Base-by-base conservation (phyloP, 2,888 invertebrate genomes). In the Lydus trimaculatus region DNA sequence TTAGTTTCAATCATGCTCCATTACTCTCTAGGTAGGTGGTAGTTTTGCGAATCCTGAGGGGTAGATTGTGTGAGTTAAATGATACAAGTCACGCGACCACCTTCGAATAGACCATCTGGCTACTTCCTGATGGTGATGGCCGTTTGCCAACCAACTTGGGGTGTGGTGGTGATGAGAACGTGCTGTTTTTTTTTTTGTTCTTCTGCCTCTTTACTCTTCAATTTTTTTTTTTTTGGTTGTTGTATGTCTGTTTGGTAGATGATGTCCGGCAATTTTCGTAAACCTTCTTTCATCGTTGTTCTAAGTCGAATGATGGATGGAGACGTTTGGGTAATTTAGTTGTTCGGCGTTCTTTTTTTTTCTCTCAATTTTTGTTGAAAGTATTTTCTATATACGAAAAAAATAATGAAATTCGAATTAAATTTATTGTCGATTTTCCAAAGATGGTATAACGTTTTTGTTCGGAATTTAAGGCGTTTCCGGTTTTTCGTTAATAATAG, bases 191-290 rank as follows among this genome's bases (percentile, higher is more conserved):
- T 36, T 13, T 13, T 33, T 33, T 9, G 8, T 33, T 13, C 13
- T 13, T 31, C 31, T 31, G 0, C 36, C 36, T 36, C n/a, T 43
- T 4, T 11, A 7, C 39, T 43, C 17, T 43, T n/a, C 15, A 4
- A 11, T 39, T 17, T 6, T 43, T n/a, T 43, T 17, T 17, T n/a
- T 11, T 43, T 36, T 13, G 36, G 15, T 36, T 11, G 11, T 4
- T 36, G n/a, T 39, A 1, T 43, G 8, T 43, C 6, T 43, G 39
- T 43, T 6, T 43, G 17, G 39, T 43, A 17, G 39, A 43, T 64
- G 67, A 67, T 67, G 67, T 67, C 67, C 67, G 67, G 65, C 68
- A 65, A 69, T 69, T 69, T 69, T 65, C 43, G 65, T 65, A 69
- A 65, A 33, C 62, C 65, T 62, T 67, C 67, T 64, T 67, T 67